Conservation (phyloP, 2,888 invertebrate species). For the Orgyia antiqua region DNA sequence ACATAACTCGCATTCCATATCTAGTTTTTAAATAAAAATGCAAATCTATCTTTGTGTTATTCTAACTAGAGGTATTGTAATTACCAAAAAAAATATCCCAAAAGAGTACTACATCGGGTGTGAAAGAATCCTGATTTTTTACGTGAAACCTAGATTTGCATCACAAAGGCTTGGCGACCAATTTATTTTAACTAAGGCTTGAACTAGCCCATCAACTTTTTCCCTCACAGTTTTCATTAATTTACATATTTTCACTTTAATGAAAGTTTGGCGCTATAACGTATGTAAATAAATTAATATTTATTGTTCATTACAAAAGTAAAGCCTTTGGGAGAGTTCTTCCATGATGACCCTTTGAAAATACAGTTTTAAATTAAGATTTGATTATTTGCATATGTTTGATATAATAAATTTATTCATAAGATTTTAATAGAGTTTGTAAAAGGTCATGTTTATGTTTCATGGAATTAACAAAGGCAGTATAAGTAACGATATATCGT, state of each 20-base stretch:
- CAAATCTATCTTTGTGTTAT: constrained; percentile 55
- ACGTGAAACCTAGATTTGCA: constrained; percentile 52
- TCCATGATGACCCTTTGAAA: constrained; percentile 25
- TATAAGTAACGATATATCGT: too few relatives aligned
- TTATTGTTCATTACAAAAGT: constrained; percentile 56
- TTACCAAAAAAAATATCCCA: constrained; percentile 43
- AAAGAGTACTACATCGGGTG: constrained; percentile 24
- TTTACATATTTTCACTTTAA: constrained; percentile 59
- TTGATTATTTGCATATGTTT: constrained; percentile 25
- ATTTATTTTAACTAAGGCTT: constrained; percentile 46
- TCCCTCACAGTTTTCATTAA: constrained; percentile 32
- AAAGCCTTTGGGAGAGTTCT: constrained; percentile 29
- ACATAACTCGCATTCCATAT: too few relatives aligned
- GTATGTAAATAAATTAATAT: constrained; percentile 54
- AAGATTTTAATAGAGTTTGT: constrained; percentile 11
- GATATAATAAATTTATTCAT: constrained; percentile 12
- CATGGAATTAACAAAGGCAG: too few relatives aligned
- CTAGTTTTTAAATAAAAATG: constrained; percentile 61
- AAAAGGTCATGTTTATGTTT: too few relatives aligned
- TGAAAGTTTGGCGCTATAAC: constrained; percentile 29
- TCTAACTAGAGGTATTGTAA: constrained; percentile 44
- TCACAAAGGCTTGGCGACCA: constrained; percentile 53
- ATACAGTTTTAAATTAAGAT: constrained; percentile 33
- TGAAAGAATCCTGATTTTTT: constrained; percentile 19
- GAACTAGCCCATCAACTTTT: constrained; percentile 37